These are phyloP conservation scores for Taphrorychus bicolor DNA, from an alignment of 2,888 invertebrate genomes.

Conservation along the genomic window DNA sequence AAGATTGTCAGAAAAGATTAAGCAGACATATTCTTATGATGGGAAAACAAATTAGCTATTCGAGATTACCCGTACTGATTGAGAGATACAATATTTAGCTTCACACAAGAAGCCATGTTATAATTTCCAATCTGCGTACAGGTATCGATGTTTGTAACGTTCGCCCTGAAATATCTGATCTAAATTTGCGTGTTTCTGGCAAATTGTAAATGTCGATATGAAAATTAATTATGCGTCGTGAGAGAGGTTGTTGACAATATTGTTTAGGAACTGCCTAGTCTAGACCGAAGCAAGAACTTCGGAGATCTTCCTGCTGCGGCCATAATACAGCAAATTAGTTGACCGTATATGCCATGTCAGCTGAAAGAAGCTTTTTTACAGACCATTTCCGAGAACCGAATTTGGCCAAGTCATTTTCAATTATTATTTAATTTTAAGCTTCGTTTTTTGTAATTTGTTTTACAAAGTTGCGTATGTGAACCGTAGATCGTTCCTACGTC, in stretches of 20 bases:
- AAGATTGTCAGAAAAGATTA: conserved; percentile 21
- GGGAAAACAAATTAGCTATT: conserved; percentile 17
- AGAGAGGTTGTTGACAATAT: not conserved
- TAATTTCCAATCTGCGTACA: conserved; percentile 20
- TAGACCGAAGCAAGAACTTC: conserved; percentile 15
- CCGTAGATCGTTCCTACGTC: not conserved
- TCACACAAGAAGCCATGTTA: conserved; percentile 18
- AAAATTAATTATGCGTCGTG: too few species aligned
- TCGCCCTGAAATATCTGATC: conserved; percentile 3
- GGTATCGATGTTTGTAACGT: conserved; percentile 3
- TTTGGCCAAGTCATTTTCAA: conserved; percentile 43
- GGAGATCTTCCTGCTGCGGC: conserved; percentile 19
- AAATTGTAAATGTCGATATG: not conserved
- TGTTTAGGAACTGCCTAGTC: conserved; percentile 10
- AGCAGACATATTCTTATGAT: conserved; percentile 18
- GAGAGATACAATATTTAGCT: conserved; percentile 12
- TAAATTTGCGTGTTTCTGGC: not conserved
- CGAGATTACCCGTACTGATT: conserved; percentile 9
- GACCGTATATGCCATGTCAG: conserved; percentile 39
- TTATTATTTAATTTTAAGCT: conserved; percentile 44
- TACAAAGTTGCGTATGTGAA: not conserved
- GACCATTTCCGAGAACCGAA: conserved; percentile 40
- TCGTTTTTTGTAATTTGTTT: conserved; percentile 35
- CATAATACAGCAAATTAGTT: conserved; percentile 38
- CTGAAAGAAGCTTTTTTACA: conserved; percentile 32